These are phyloP conservation scores for Melanargia galathea DNA, from an alignment of 2,888 invertebrate genomes.

Conservation along the genomic window DNA sequence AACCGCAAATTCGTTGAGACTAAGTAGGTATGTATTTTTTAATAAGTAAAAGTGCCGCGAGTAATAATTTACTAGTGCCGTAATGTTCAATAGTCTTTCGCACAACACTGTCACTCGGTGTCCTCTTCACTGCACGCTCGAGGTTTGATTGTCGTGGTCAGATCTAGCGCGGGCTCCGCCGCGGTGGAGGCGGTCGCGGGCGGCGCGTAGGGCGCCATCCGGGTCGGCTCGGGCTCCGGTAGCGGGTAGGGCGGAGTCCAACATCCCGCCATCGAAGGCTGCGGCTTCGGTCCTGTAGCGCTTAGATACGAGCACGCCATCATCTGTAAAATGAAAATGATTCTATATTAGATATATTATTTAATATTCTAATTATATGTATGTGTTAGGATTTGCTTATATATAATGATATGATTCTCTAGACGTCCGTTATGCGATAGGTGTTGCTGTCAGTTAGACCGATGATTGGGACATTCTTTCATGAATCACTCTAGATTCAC, in stretches of 20 bases:
- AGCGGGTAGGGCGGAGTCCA: constrained; percentile 66
- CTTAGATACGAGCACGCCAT: constrained; percentile 80
- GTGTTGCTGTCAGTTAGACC: too few species aligned
- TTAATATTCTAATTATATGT: not conserved
- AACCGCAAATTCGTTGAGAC: constrained; percentile 43
- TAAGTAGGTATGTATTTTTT: too few species aligned
- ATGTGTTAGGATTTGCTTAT: too few species aligned
- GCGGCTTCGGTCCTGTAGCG: constrained; percentile 62
- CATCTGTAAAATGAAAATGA: constrained; percentile 60
- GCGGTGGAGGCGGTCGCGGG: constrained; percentile 32
- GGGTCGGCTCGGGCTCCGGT: constrained; percentile 44
- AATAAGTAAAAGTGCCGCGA: constrained; percentile 44
- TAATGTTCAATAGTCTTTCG: constrained; percentile 60
- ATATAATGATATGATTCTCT: too few species aligned
- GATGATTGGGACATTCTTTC: too few species aligned
- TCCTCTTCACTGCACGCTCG: constrained; percentile 53
- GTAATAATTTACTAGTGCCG: constrained; percentile 59
- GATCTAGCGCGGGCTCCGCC: constrained; percentile 66
- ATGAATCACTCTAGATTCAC: too few species aligned
- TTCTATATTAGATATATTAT: not conserved
- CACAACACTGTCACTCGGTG: constrained; percentile 76
- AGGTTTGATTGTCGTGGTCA: constrained; percentile 57
- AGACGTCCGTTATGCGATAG: too few species aligned
- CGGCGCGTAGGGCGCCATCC: constrained; percentile 44
- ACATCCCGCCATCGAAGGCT: constrained; percentile 59